These are phyloP conservation scores for Epinephelus cyanopodus DNA, from an alignment of 2,113 vertebrate genomes.

Conservation along the genomic window DNA sequence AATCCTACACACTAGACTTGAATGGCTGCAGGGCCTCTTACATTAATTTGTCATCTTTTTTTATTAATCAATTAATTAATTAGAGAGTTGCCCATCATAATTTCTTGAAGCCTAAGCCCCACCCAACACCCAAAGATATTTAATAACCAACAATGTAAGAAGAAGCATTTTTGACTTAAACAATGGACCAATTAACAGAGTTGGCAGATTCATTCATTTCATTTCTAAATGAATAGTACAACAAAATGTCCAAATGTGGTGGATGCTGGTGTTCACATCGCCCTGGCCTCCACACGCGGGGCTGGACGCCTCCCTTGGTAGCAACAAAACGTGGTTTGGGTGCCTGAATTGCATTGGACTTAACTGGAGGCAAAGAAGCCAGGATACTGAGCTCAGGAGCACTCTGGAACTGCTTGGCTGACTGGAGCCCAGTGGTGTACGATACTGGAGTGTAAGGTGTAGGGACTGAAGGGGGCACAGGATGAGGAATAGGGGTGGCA, in stretches of 20 bases:
- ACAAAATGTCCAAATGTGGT: conserved; percentile 19
- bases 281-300: conserved; percentile 93
- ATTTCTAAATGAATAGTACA: neutral
- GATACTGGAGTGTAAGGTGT: conserved; percentile 76
- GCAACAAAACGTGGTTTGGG: conserved; percentile 94
- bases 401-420: conserved; percentile 86
- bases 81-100: neutral
- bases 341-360: conserved; percentile 86
- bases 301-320: conserved; percentile 90
- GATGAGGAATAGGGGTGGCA: conserved; percentile 65
- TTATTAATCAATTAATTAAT: neutral
- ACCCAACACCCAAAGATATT: neutral
- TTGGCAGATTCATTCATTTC: neutral
- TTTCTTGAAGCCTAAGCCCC: neutral
- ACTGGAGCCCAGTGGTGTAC: conserved; percentile 78
- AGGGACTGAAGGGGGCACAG: conserved; percentile 65
- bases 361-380: conserved; percentile 73
- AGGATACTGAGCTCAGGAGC: conserved; percentile 84
- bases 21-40: neutral
- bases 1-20: no score
- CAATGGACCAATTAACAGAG: conserved; percentile 19
- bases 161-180: neutral
- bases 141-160: neutral
- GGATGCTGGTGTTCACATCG: conserved; percentile 81
- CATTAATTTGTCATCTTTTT: neutral